Percentiles rank a stretch among this genome's conserved stretches.
Evolutionary conservation across 1,140 invertebrate genomes (phyloP).

Genomic region (Hesperophylax magnus): DNA sequence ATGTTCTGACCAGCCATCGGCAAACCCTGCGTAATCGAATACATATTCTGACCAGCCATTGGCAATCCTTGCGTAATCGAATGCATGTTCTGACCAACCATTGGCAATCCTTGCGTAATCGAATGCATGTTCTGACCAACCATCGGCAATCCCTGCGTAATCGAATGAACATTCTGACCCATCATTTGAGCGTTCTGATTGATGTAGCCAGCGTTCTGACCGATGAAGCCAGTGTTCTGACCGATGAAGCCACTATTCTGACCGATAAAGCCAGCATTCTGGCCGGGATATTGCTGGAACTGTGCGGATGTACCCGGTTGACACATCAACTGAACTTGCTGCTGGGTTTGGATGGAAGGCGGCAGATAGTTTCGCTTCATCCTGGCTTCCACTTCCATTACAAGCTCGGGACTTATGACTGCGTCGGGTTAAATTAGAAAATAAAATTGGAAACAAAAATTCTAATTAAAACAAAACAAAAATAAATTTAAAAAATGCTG

Average conservation of each 20-base stretch:
- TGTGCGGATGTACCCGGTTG: not conserved
- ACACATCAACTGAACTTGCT: constrained; percentile 18
- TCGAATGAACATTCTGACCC: too few species aligned
- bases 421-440: constrained; percentile 51
- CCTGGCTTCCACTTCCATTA: constrained; percentile 89
- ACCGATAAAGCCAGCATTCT: not conserved
- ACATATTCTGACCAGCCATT: too few species aligned
- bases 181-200: too few species aligned
- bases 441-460: constrained; percentile 45
- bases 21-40: too few species aligned
- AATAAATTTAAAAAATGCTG: constrained; percentile 46
- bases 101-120: too few species aligned
- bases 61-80: too few species aligned
- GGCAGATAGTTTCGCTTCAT: constrained; percentile 88
- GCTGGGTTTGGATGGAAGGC: constrained; percentile 72
- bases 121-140: too few species aligned
- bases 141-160: too few species aligned
- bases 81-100: too few species aligned
- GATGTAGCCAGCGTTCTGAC: too few species aligned
- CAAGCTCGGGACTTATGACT: constrained; percentile 90
- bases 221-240: not conserved
- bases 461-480: constrained; percentile 47
- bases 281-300: not conserved
- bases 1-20: too few species aligned
- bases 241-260: not conserved